Base-by-base conservation (phyloP, 2,797 vertebrate species). In the Coranthus polyacanthus region DNA sequence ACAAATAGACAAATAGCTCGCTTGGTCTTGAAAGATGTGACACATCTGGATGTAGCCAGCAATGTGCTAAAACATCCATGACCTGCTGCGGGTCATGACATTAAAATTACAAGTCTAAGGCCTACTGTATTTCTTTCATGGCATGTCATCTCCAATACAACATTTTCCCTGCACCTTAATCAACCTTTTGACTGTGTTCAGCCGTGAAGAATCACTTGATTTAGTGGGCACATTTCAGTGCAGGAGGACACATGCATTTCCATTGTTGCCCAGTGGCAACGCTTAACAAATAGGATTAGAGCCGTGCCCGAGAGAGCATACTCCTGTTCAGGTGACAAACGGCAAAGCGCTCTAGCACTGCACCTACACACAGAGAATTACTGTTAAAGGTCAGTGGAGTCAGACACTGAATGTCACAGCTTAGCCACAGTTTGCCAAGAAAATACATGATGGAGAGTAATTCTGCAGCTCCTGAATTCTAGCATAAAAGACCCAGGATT, bases 221-320 rank as follows among this genome's bases (percentile, higher is more conserved):
- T 84, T 85, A 72, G 65, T 62, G 53, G 71, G 58, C 58, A 75
- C 38, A 57, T 81, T 79, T 63, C 46, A 74, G 53, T 81, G 86
- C 45, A 65, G 81, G 51, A 79, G 83, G 82, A 85, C 78, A 79
- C 74, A 50, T 68, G 73, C 53, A 54, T 88, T 89, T 88, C 78
- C 75, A 82, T 87, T 88, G 89, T 90, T 73, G 82, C 87, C 81
- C 81, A 75, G 82, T 68, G 76, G 84, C 83, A 64, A 67, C 69
- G 82, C 80, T 88, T 87, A 89, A 90, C 91, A 92, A 93, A 92
- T 83, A 83, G 92, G 92, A 94, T 93, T 93, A 92, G 82, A 84
- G 75, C 44, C 62, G 16, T 63, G 75, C 82, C 89, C 56, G 37
- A 69, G 79, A 85, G 89, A 88, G 74, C 81, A 59, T 72, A 74